Evolutionary conservation across 2,888 invertebrate genomes (phyloP), one percentile per base, ranked within the genome.

Genomic region (Megastigmus dorsalis): DNA sequence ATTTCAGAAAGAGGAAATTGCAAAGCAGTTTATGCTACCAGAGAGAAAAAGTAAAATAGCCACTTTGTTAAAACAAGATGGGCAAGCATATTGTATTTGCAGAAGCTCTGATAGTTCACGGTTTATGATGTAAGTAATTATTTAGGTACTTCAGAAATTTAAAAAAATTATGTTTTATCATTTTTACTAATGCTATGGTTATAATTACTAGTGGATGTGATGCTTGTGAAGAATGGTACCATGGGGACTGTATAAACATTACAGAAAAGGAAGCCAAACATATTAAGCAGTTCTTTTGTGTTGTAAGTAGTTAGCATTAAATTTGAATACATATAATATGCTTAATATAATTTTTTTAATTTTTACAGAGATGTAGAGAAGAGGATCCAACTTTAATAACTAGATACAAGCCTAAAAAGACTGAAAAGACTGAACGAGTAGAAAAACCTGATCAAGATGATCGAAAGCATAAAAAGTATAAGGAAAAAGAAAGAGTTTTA

Each of bases 171-270:
- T 57, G 13, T 28, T 62, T 18, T 4, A 43, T 57, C n/a, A 41
- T 45, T 41, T 59, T 63, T 55, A 26, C 38, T 36, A 62, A 38
- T 9, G n/a, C 23, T 36, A 15, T 13, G 4, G 41, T 33, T 45
- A 4, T 15, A n/a, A 79, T 59, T 26, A 79, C 59, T 26, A 96
- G 96, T 87, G 97, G 96, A 41, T 99, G 99, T 89, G 99, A 99
- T 88, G 92, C 95, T 13, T 99, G 99, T 86, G 97, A 98, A 87
- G 98, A 98, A 88, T 99, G 99, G 98, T 99, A 97, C 85, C 99
- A 99, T 84, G 98, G 98, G 0, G 97, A 98, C 85, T 99, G 98
- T 87, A 97, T 99, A 79, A 95, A 95, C 81, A 96, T 98, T 79
- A 97, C 97, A 0, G 96, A 97, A 86, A 93, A 95, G 80, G 97